phyloP scores from a whole-genome alignment of 2,888 invertebrate genomes.

The Oscheius sp. region DNA sequence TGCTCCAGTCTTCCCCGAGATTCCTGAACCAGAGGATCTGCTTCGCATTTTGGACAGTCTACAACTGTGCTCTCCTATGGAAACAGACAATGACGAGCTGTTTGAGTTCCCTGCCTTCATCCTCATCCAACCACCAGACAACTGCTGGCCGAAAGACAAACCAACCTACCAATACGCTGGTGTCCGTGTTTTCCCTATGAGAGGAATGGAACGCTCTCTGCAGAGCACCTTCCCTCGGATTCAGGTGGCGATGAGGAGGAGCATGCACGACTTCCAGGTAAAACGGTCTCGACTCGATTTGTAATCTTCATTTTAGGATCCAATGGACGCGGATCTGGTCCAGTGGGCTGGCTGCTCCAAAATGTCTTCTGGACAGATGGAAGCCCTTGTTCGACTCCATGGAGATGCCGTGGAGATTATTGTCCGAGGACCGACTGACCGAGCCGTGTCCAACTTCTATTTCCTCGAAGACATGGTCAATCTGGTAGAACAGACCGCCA shows the following conservation, averaged over 20 bases:
- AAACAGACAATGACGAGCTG: slow-evolving; percentile 72
- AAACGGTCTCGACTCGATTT: background rate
- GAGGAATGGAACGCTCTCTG: slow-evolving; percentile 78
- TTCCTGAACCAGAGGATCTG: slow-evolving; percentile 81
- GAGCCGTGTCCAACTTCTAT: slow-evolving; percentile 77
- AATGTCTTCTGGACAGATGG: slow-evolving; percentile 80
- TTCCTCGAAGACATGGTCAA: slow-evolving; percentile 79
- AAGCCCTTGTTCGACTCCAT: slow-evolving; percentile 79
- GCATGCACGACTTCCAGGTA: slow-evolving; percentile 76
- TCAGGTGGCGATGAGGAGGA: slow-evolving; percentile 79
- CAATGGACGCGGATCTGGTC: slow-evolving; percentile 80
- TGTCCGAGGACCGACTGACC: slow-evolving; percentile 75
- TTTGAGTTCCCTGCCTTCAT: slow-evolving; percentile 83
- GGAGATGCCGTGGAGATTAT: slow-evolving; percentile 61
- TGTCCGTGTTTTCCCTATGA: slow-evolving; percentile 75
- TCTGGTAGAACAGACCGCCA: slow-evolving; percentile 78
- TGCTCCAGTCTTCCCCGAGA: slow-evolving; percentile 81
- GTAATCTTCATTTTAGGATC: slow-evolving; percentile 74
- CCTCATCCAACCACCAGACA: slow-evolving; percentile 63
- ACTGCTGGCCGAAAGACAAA: slow-evolving; percentile 53
- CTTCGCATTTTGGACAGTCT: slow-evolving; percentile 81
- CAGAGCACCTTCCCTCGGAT: slow-evolving; percentile 81
- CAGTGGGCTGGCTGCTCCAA: slow-evolving; percentile 80
- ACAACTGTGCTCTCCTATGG: slow-evolving; percentile 75
- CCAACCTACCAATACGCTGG: slow-evolving; percentile 75